Conservation (phyloP, 2,113 vertebrate genomes). For the Bujurquina vittata region DNA sequence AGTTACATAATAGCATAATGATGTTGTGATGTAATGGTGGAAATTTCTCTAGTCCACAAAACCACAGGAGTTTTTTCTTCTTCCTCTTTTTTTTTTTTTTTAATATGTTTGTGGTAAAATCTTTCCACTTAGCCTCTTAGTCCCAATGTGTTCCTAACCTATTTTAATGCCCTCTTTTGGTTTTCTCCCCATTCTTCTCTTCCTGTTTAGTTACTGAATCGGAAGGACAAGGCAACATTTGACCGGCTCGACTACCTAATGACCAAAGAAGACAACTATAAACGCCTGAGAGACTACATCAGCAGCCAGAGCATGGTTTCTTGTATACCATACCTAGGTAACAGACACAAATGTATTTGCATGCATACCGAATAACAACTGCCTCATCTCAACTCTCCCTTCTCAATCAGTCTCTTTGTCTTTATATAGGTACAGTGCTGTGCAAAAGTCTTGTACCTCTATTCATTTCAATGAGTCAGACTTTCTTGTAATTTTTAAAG, state of each 20-base stretch:
- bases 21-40: constrained; percentile 59
- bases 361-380: background rate
- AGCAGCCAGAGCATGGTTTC: constrained; percentile 99
- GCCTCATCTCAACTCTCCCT: background rate
- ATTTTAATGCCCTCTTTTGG: background rate
- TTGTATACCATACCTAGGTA: constrained; percentile 98
- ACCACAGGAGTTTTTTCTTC: background rate
- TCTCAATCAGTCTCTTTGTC: background rate
- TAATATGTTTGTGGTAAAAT: background rate
- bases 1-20: constrained; percentile 51
- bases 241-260: constrained; percentile 97
- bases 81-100: too few species aligned
- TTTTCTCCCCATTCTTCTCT: background rate
- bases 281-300: constrained; percentile 95
- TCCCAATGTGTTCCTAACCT: background rate
- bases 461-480: background rate
- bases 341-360: constrained; percentile 49
- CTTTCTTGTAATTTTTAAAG: background rate
- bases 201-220: constrained; percentile 87
- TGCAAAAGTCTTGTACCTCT: background rate
- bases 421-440: background rate
- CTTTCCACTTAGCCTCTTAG: background rate
- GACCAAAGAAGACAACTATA: constrained; percentile 99
- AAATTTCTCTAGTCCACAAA: constrained; percentile 17
- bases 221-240: constrained; percentile 97